These are phyloP conservation scores for Cottus gobio DNA, from an alignment of 2,113 vertebrate genomes.

Conservation along the genomic window DNA sequence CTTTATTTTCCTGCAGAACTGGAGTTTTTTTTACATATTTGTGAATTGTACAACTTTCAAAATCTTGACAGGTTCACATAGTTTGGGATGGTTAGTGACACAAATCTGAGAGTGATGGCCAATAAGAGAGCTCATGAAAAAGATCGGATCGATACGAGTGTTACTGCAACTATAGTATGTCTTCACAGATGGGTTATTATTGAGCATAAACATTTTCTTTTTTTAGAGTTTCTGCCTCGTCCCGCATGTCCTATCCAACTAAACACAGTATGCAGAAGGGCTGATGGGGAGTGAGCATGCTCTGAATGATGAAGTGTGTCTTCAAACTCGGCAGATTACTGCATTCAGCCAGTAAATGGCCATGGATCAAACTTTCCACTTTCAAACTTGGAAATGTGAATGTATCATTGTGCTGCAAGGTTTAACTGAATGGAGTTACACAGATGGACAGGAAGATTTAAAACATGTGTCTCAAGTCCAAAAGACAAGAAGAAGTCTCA, in stretches of 20 bases:
- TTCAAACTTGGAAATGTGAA: constrained; percentile 67
- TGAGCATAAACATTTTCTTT: not conserved
- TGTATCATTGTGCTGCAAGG: constrained; percentile 54
- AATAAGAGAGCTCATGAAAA: not conserved
- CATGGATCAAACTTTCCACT: constrained; percentile 69
- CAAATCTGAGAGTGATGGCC: constrained; percentile 20
- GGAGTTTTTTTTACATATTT: constrained; percentile 35
- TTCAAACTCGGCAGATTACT: constrained; percentile 65
- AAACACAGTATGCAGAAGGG: constrained; percentile 33
- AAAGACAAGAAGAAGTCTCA: constrained; percentile 47
- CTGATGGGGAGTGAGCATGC: constrained; percentile 5
- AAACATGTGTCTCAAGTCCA: constrained; percentile 62
- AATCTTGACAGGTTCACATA: constrained; percentile 24
- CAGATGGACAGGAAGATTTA: constrained; percentile 56
- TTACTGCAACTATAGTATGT: not conserved
- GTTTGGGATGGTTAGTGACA: constrained; percentile 16
- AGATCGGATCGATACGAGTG: not conserved
- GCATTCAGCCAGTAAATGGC: constrained; percentile 55
- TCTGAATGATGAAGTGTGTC: constrained; percentile 72
- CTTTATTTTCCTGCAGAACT: constrained; percentile 38
- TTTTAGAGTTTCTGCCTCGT: constrained; percentile 6
- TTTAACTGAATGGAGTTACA: constrained; percentile 46
- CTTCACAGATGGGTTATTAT: constrained; percentile 2
- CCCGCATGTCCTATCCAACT: constrained; percentile 15
- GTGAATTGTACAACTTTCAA: constrained; percentile 33